phyloP scores from a whole-genome alignment of 2,888 invertebrate species.

The Ametastegia equiseti region DNA sequence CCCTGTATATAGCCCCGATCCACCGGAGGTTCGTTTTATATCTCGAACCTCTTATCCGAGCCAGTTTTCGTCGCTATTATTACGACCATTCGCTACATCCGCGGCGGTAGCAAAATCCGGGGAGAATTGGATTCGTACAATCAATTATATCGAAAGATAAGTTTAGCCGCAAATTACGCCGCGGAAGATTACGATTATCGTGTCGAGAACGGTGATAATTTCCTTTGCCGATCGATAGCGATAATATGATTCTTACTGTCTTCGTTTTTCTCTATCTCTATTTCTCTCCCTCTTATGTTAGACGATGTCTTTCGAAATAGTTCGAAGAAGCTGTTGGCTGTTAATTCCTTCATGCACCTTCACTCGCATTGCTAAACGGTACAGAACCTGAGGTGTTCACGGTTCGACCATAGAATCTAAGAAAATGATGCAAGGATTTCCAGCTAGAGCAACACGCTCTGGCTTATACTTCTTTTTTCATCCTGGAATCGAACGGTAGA shows the following conservation, averaged over 20 bases:
- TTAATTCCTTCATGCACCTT: conserved; percentile 15
- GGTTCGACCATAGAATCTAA: conserved; percentile 2
- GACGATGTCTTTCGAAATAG: not conserved
- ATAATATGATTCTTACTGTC: not conserved
- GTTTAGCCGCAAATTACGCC: conserved; percentile 17
- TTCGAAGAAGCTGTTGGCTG: not conserved
- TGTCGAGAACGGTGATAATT: not conserved
- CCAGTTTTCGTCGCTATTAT: conserved; percentile 42
- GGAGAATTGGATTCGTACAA: conserved; percentile 33
- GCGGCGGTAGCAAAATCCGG: conserved; percentile 12
- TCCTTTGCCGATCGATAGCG: not conserved
- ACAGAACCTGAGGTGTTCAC: not conserved
- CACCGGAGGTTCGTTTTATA: conserved; percentile 16
- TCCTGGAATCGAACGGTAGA: not conserved
- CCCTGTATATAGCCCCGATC: not conserved
- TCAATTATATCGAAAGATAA: conserved; percentile 43
- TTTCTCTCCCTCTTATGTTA: not conserved
- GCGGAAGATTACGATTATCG: conserved; percentile 37
- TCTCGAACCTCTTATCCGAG: conserved; percentile 12
- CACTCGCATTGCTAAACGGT: not conserved
- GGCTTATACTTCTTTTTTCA: not conserved
- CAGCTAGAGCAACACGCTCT: not conserved
- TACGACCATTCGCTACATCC: conserved; percentile 36
- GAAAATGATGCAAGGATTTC: conserved; percentile 11
- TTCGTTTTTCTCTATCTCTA: not conserved